Base-by-base conservation (phyloP, 2,797 vertebrate species). In the Halcyon leucocephala region DNA sequence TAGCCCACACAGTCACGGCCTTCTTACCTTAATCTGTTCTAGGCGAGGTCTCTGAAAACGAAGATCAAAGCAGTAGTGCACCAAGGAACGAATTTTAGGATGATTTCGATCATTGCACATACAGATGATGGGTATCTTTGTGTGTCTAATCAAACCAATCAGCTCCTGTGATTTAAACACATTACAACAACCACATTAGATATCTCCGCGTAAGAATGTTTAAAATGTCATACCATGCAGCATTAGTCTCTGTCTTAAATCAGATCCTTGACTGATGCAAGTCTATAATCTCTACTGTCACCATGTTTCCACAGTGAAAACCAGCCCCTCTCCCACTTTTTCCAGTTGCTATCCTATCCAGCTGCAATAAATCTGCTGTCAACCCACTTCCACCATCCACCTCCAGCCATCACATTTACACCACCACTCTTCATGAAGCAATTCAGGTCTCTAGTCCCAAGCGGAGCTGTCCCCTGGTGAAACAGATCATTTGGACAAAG, bases 101-200 rank as follows among this genome's bases (percentile, higher is more conserved):
- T 99, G 99, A 97, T 99, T 99, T n/a, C 99, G 98, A 82, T 99
- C 99, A 21, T 99, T 99, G 93, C 99, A 99, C 99, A 99, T 99
- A 96, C 99, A 99, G 97, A 99, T 99, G 95, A 99, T 99, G 81
- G 99, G 99, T 57, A 99, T 98, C 98, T 99, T 99, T 17, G 99
- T 99, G 64, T 97, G 98, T 77, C 98, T 99, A 82, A 99, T 99
- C 94, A 99, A 97, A 88, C 98, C 97, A 13, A 99, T 99, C 97
- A 99, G 90, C 91, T 99, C 99, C 99, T 99, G 83, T 10, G 85
- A 97, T 69, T 55, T 35, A 89, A 79, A 83, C 85, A 85, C 2
- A 4, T 37, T 11, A n/a, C n/a, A 80, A 29, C 31, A 64, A 12
- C 35, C 42, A 28, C 39, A 54, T n/a, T 22, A 84, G 14, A 5